Base-by-base conservation (phyloP, 2,888 invertebrate species). In the Xanthostigma xanthostigma region DNA sequence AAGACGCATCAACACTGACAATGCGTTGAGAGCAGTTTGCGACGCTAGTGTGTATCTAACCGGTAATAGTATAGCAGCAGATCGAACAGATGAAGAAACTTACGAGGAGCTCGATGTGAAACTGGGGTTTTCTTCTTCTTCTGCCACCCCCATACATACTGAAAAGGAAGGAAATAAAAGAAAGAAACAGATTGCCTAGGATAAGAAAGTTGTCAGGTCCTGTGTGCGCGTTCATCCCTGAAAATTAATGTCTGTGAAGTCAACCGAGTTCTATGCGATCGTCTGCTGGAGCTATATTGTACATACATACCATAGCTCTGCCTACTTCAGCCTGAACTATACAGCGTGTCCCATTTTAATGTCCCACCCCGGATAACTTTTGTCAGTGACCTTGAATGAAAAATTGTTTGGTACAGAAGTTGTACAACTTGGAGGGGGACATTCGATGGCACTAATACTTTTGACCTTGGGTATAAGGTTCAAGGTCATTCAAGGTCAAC, bases 161-260 rank as follows among this genome's bases (percentile, higher is more conserved):
- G 41, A 53, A 56, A 57, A 60, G 60, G 59, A 60, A 58, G 57
- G 60, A 64, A 65, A 65, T 64, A 65, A 64, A 64, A 62, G 63
- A 63, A 65, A 60, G 61, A 63, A 66, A 66, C 64, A 64, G 65
- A 67, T 66, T 65, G 65, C 62, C 58, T 56, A 55, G 64, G 65
- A 67, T 67, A 67, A 65, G 66, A 64, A 64, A 65, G 63, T 66
- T 67, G 67, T 67, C 67, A 66, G 67, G 62, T 64, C 60, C 59
- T 60, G 60, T 61, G 63, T 60, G 63, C 61, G 63, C 63, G 66
- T 64, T 67, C 65, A 67, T 66, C 66, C 65, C 60, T 64, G 65
- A 65, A 66, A 67, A 67, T 66, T 64, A 66, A 67, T 67, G 65
- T 64, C 62, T 60, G 60, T 60, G 60, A 60, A 62, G 60, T 61